phyloP scores from a whole-genome alignment of 2,888 invertebrate genomes.

The Chrysodeixis includens region DNA sequence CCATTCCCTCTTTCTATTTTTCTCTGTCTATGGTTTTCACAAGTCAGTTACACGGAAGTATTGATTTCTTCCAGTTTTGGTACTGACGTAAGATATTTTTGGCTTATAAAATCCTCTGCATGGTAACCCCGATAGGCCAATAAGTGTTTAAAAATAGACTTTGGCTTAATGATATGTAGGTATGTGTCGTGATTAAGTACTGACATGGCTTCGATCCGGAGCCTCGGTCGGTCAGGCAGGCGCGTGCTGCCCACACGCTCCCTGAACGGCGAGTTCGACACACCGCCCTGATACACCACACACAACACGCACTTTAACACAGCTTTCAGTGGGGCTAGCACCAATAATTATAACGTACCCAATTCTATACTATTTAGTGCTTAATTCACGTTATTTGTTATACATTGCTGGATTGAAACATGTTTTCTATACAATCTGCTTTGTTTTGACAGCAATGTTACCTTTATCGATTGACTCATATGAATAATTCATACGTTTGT shows the following conservation, averaged over 20 bases:
- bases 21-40: too few relatives aligned
- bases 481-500: too few relatives aligned
- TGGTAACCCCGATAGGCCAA: too few relatives aligned
- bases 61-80: too few relatives aligned
- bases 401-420: neutral
- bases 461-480: too few relatives aligned
- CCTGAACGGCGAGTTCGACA: slow-evolving; percentile 94
- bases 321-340: slow-evolving; percentile 12
- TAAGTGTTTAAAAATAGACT: slow-evolving; percentile 50
- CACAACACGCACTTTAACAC: slow-evolving; percentile 77
- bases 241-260: slow-evolving; percentile 97
- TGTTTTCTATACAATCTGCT: neutral
- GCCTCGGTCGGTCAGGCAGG: slow-evolving; percentile 95
- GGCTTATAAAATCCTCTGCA: too few relatives aligned
- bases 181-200: slow-evolving; percentile 68
- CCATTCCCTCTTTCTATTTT: too few relatives aligned
- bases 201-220: slow-evolving; percentile 92
- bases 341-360: neutral
- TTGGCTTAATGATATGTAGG: slow-evolving; percentile 32
- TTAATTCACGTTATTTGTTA: neutral
- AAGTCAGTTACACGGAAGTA: too few relatives aligned
- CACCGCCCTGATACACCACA: slow-evolving; percentile 87
- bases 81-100: too few relatives aligned
- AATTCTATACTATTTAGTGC: too few relatives aligned
- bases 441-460: neutral